These are phyloP conservation scores for Pantherophis vulpinus DNA, from an alignment of 2,797 vertebrate species.

Conservation along the genomic window DNA sequence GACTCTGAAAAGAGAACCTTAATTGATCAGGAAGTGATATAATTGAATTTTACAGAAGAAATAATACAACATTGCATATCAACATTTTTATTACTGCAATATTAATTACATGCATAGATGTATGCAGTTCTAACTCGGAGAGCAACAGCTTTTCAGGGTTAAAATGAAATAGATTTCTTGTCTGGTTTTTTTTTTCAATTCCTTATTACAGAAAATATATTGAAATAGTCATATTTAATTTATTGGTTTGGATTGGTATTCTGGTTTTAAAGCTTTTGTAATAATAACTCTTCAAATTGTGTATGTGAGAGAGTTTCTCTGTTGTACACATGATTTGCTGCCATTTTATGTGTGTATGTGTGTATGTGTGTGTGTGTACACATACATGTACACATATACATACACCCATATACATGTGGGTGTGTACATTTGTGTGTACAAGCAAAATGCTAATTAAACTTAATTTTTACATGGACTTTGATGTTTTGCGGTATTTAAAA, in stretches of 20 bases:
- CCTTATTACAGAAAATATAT: not conserved
- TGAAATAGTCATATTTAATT: not conserved
- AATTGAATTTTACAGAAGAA: not conserved
- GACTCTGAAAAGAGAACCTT: not conserved
- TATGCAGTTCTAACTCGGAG: not conserved
- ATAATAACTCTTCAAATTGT: not conserved
- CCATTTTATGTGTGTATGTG: not conserved
- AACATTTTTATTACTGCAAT: not conserved
- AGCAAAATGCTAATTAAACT: not conserved
- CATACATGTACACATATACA: not conserved
- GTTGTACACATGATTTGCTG: not conserved
- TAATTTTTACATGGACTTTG: constrained; percentile 6
- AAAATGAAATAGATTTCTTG: not conserved
- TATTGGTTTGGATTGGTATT: not conserved
- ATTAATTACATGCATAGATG: not conserved
- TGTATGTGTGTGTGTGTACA: not conserved
- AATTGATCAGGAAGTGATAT: not conserved
- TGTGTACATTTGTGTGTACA: not conserved
- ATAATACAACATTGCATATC: not conserved
- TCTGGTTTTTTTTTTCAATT: not conserved
- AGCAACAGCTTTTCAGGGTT: not conserved
- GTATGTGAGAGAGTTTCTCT: not conserved
- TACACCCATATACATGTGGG: not conserved
- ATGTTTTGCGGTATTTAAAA: constrained; percentile 17
- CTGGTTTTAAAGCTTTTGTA: not conserved